Conservation (phyloP, 2,888 invertebrate species). For the Liposcelis brunnea region DNA sequence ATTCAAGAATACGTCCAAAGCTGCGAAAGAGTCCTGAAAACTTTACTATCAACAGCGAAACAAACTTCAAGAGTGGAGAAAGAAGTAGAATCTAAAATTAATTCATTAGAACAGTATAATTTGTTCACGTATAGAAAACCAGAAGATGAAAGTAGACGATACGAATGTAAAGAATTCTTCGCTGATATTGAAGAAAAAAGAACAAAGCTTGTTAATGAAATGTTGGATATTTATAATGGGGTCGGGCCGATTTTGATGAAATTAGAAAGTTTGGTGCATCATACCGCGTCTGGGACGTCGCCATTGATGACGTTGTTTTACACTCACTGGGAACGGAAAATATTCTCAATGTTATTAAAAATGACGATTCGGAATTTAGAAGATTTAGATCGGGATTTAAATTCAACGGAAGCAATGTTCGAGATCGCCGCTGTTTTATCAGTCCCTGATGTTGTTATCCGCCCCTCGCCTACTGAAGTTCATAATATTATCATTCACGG, state of each 20-base stretch:
- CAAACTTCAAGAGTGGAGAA: conserved; percentile 47
- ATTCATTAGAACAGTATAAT: conserved; percentile 37
- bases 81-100: conserved; percentile 39
- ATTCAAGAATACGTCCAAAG: conserved; percentile 52
- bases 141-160: conserved; percentile 26
- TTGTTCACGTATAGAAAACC: conserved; percentile 34
- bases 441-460: conserved; percentile 55
- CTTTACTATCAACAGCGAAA: conserved; percentile 43
- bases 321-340: conserved; percentile 61
- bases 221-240: conserved; percentile 58
- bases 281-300: conserved; percentile 47
- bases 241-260: conserved; percentile 70
- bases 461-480: conserved; percentile 58
- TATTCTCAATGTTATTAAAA: conserved; percentile 48
- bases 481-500: conserved; percentile 58
- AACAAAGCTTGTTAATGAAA: conserved; percentile 43
- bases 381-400: conserved; percentile 41
- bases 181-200: conserved; percentile 49
- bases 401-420: conserved; percentile 43
- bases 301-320: conserved; percentile 62
- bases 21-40: conserved; percentile 37
- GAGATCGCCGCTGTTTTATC: conserved; percentile 60
- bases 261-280: conserved; percentile 66
- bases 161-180: conserved; percentile 41
- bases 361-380: conserved; percentile 54